Conservation (phyloP, 2,888 invertebrate species). For the Drosophila glabriapex region DNA sequence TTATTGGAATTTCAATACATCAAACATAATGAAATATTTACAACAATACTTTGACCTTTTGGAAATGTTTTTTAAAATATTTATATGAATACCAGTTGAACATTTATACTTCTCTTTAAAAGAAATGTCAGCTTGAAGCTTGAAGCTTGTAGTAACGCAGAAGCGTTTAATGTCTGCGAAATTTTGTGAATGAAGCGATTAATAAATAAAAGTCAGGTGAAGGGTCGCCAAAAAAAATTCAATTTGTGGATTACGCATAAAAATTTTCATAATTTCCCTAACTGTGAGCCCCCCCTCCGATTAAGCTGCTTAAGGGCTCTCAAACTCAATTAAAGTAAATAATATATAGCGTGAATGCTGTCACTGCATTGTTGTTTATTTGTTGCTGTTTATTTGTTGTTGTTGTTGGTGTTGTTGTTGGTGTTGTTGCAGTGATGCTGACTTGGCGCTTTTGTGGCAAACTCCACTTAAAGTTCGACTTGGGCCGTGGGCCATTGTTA, state of each 20-base stretch:
- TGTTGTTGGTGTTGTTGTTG: slow-evolving; percentile 16
- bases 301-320: slow-evolving; percentile 26
- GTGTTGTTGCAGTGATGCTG: slow-evolving; percentile 49
- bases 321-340: slow-evolving; percentile 75
- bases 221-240: slow-evolving; percentile 54
- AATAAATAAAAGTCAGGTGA: slow-evolving; percentile 59
- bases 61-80: neutral
- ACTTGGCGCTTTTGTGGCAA: slow-evolving; percentile 64
- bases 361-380: slow-evolving; percentile 50
- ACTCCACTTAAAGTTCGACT: slow-evolving; percentile 47
- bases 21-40: slow-evolving; percentile 38
- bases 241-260: slow-evolving; percentile 39
- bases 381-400: slow-evolving; percentile 25
- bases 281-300: slow-evolving; percentile 21
- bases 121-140: slow-evolving; percentile 27
- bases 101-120: slow-evolving; percentile 9
- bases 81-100: slow-evolving; percentile 1
- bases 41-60: slow-evolving; percentile 31
- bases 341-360: slow-evolving; percentile 71
- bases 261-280: slow-evolving; percentile 64
- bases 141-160: slow-evolving; percentile 35
- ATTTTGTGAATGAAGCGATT: slow-evolving; percentile 61
- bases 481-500: slow-evolving; percentile 54
- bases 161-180: slow-evolving; percentile 51
- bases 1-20: slow-evolving; percentile 31